Percentiles rank a stretch among this genome's conserved stretches.
Evolutionary conservation across 1,140 invertebrate genomes (phyloP).

Genomic region (Aphis gossypii): DNA sequence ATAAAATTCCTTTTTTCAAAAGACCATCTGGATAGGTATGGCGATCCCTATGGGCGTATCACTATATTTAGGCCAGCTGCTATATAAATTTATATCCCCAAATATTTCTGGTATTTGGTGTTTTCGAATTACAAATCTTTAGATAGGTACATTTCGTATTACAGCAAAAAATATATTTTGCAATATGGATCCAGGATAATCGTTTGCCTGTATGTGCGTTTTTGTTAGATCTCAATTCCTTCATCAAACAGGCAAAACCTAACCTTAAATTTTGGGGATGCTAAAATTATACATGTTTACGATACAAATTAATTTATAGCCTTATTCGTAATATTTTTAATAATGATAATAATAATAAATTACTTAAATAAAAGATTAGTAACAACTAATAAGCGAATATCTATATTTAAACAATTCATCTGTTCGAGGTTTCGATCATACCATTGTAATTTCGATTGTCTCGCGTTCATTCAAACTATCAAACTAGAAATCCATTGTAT

Average conservation of each 20-base stretch:
- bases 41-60: neutral
- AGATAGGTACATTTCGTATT: too few species aligned
- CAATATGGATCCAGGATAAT: neutral
- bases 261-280: neutral
- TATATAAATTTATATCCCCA: neutral
- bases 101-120: neutral
- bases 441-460: neutral
- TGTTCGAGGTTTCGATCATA: neutral
- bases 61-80: neutral
- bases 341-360: too few species aligned
- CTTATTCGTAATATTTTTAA: too few species aligned
- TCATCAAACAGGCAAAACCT: neutral
- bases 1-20: neutral
- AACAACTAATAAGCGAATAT: too few species aligned
- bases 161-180: neutral
- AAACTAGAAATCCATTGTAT: neutral
- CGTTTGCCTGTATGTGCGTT: neutral
- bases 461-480: neutral
- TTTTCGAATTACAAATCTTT: neutral
- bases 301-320: too few species aligned
- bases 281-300: neutral
- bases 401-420: too few species aligned
- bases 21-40: neutral
- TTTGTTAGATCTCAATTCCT: neutral
- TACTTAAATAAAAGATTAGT: too few species aligned